These are phyloP conservation scores for Drosophila acutilabella DNA, from an alignment of 2,888 invertebrate genomes.

Conservation along the genomic window DNA sequence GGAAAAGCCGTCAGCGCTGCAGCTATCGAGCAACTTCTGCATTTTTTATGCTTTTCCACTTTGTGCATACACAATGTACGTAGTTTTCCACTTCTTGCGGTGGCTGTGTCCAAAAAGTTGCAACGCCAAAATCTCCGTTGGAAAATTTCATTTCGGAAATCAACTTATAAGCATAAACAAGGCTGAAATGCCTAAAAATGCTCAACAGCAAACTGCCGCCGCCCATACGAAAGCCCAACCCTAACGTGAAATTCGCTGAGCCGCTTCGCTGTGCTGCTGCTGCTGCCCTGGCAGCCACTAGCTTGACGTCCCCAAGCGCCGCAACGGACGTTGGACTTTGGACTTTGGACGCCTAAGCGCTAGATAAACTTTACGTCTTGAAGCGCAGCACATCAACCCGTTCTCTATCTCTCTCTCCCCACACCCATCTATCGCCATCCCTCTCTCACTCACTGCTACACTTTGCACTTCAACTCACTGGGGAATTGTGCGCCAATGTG, in stretches of 20 bases:
- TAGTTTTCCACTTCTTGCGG: slow-evolving; percentile 14
- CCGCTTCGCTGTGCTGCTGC: slow-evolving; percentile 9
- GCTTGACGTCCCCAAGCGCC: background rate
- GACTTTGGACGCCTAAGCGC: slow-evolving; percentile 52
- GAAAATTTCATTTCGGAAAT: slow-evolving; percentile 72
- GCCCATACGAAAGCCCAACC: slow-evolving; percentile 5
- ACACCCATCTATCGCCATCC: background rate
- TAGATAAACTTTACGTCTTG: slow-evolving; percentile 75
- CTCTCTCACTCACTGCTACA: slow-evolving; percentile 46
- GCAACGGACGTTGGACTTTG: slow-evolving; percentile 13
- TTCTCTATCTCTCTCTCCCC: slow-evolving; percentile 28
- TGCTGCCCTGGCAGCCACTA: background rate
- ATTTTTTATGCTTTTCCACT: slow-evolving; percentile 36
- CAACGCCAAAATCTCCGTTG: slow-evolving; percentile 48
- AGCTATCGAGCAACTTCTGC: slow-evolving; percentile 19
- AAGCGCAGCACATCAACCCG: slow-evolving; percentile 56
- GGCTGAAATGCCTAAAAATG: slow-evolving; percentile 64
- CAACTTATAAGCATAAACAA: slow-evolving; percentile 79
- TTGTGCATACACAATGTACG: slow-evolving; percentile 20
- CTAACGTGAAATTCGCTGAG: slow-evolving; percentile 7
- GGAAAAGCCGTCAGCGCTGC: background rate
- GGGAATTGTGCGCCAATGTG: slow-evolving; percentile 67
- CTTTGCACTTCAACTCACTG: slow-evolving; percentile 68
- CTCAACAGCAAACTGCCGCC: slow-evolving; percentile 18
- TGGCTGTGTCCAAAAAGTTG: slow-evolving; percentile 11